A percentile compares a stretch with the other conserved stretches of the same genome.
Conservation (phyloP, 2,113 vertebrate species). For the human (Homo sapiens) region DNA sequence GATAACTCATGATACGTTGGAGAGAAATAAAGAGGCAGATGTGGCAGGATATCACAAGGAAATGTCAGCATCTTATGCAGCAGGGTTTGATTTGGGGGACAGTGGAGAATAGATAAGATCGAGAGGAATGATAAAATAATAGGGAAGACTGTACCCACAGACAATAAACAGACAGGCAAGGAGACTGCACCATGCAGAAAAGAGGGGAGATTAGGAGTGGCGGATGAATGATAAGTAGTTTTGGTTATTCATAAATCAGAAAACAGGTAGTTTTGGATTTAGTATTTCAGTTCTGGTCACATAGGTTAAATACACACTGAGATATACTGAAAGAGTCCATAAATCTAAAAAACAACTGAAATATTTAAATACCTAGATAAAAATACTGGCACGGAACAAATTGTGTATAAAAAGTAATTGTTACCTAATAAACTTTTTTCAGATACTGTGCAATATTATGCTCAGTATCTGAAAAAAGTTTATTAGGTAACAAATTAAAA, state of each 20-base stretch:
- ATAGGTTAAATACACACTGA: background rate
- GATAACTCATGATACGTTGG: background rate
- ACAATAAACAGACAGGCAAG: background rate
- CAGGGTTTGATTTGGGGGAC: background rate
- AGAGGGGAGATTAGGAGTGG: fast-evolving
- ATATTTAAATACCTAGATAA: background rate
- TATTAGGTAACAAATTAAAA: background rate
- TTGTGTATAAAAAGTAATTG: background rate
- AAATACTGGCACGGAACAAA: background rate
- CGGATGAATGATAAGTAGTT: background rate
- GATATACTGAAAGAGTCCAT: background rate
- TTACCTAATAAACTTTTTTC: too few species aligned
- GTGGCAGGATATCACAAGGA: background rate
- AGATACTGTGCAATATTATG: background rate
- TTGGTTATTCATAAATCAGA: background rate
- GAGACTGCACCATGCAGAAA: fast-evolving
- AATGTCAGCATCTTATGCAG: background rate
- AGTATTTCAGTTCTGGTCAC: background rate
- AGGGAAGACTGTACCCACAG: fast-evolving
- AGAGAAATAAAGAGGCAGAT: background rate
- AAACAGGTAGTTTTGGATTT: background rate
- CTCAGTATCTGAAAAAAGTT: background rate
- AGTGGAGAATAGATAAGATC: background rate
- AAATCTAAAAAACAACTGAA: background rate
- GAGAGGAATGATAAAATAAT: background rate